Base-by-base conservation (phyloP, 2,888 invertebrate genomes). In the Laothoe populi region DNA sequence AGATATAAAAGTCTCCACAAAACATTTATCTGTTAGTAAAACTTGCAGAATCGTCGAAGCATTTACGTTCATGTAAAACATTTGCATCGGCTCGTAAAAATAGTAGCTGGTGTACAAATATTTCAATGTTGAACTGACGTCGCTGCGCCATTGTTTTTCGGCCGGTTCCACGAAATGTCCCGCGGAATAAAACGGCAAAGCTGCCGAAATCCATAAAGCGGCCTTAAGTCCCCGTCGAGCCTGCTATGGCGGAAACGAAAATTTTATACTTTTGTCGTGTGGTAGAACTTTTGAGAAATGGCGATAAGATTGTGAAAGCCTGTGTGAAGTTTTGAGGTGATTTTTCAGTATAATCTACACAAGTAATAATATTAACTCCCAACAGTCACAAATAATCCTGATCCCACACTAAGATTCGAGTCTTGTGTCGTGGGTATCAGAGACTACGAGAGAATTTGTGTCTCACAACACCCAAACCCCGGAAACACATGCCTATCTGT, bases 171-270 rank as follows among this genome's bases (percentile, higher is more conserved):
- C 70, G 82, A 82, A 81, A 64, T 64, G 58, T 63, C 64, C 58
- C 68, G 71, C 77, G 77, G 81, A 83, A 84, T 82, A 83, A 84
- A 84, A 80, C 78, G 77, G 80, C 78, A 81, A 79, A 78, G 85
- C 86, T 86, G 88, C 87, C 90, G 90, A 90, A 90, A 89, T 86
- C 78, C 90, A 89, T 89, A 89, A 91, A 89, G 77, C 71, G 75
- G 70, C 73, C 68, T 72, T 19, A 13, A 23, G 59, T 21, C 59
- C 45, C 45, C 60, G 8, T 19, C 35, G 44, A 44, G 44, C 16
- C 26, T 16, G 57, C 62, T 81, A 81, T 81, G 83, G 81, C 83
- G 86, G 87, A 86, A 86, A 87, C 83, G 80, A 81, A 82, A 74
- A 74, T 75, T 71, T 77, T 78, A 74, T 76, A 76, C 68, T 70